Base-by-base conservation (phyloP, 2,888 invertebrate genomes). In the Drosophila vallismaia region DNA sequence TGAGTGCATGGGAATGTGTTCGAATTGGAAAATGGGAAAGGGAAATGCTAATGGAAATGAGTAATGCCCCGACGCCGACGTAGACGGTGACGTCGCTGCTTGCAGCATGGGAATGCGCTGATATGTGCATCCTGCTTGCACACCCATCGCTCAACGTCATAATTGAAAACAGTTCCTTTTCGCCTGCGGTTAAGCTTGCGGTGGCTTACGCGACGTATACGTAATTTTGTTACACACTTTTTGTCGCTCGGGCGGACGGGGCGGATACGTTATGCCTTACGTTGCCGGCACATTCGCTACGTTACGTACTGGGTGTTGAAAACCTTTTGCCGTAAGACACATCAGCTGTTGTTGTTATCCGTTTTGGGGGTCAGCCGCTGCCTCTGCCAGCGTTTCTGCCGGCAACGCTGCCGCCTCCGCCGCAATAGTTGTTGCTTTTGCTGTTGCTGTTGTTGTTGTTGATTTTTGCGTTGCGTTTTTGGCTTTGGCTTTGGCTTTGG, bases 141-240 rank as follows among this genome's bases (percentile, higher is more conserved):
- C 75, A 12, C 55, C 36, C 75, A 75, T 60, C 53, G 56, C 67
- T 71, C 70, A 75, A 56, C 51, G 50, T 64, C 63, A 76, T 70
- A 75, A 75, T 71, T 75, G 74, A 71, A 71, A 75, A 56, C 51
- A 31, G 42, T 58, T 33, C 45, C 40, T 42, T 49, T 57, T 44
- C 60, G 45, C 48, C 77, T 84, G 84, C 79, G 88, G 88, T 77
- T 88, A 83, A 76, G 77, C 80, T 74, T 75, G 60, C 51, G 77
- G 49, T 36, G 38, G 31, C 72, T 50, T 60, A 70, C 71, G 71
- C 60, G 38, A 64, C 77, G 68, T 75, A 53, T 36, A 69, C 71
- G 85, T 76, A 76, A 74, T 52, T 69, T 60, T 8, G 29, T 29
- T 29, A 29, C 29, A 29, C 29, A 29, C 8, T 54, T 58, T 44